Evolutionary conservation across 2,888 invertebrate genomes (phyloP).

Genomic region (Atethmia centrago): DNA sequence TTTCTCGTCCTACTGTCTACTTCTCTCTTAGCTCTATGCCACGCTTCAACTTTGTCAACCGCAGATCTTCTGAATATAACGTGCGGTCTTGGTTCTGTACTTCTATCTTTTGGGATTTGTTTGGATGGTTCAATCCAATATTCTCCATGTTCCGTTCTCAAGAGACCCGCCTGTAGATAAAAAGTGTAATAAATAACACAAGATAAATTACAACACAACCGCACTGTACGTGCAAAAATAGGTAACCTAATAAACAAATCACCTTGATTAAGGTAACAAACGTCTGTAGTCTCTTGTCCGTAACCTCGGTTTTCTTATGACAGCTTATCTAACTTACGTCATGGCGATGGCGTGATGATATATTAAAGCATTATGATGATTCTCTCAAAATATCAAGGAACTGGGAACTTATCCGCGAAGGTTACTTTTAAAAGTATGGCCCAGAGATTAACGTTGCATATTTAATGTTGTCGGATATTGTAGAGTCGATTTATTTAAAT

Average conservation of each 20-base stretch:
- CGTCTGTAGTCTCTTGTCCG: constrained; percentile 44
- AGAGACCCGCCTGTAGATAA: constrained; percentile 91
- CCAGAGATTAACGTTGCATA: constrained; percentile 32
- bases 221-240: constrained; percentile 40
- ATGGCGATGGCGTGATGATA: constrained; percentile 59
- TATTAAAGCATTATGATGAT: constrained; percentile 57
- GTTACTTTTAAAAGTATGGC: constrained; percentile 42
- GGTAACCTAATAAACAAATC: constrained; percentile 52
- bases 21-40: constrained; percentile 82
- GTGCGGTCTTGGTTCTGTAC: constrained; percentile 90
- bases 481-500: constrained; percentile 48
- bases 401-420: constrained; percentile 58
- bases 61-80: constrained; percentile 93
- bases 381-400: constrained; percentile 54
- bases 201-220: constrained; percentile 45
- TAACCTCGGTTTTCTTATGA: constrained; percentile 56
- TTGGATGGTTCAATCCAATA: constrained; percentile 94
- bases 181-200: constrained; percentile 57
- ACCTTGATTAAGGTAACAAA: constrained; percentile 63
- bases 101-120: constrained; percentile 83
- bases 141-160: constrained; percentile 92
- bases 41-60: constrained; percentile 87
- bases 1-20: constrained; percentile 69
- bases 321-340: constrained; percentile 62
- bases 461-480: constrained; percentile 31